Evolutionary conservation across 2,113 vertebrate species (phyloP).

Genomic region (Chaetura pelagica): DNA sequence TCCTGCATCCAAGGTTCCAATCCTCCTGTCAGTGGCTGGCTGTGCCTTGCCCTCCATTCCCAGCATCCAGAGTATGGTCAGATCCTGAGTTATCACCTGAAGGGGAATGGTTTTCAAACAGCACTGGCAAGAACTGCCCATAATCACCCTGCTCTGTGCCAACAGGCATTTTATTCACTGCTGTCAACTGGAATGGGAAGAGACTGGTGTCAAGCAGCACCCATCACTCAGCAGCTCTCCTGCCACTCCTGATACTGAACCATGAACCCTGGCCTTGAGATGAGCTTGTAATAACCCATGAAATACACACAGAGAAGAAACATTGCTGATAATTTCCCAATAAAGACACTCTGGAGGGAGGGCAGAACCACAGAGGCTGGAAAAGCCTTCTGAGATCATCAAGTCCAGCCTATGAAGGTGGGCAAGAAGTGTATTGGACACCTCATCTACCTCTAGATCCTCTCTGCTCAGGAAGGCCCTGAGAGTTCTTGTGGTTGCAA

Average conservation of each 20-base stretch:
- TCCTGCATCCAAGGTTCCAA: not conserved
- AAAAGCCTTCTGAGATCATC: no score
- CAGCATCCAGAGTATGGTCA: not conserved
- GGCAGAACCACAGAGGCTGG: not conserved
- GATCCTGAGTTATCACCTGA: not conserved
- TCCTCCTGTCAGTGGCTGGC: not conserved
- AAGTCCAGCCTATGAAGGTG: not conserved
- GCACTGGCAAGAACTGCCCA: not conserved
- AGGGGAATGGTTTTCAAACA: not conserved
- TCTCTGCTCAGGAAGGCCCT: not conserved
- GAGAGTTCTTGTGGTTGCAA: not conserved
- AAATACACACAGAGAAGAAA: not conserved
- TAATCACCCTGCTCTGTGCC: not conserved
- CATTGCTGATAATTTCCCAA: not conserved
- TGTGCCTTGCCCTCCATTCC: not conserved
- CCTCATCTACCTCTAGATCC: not conserved
- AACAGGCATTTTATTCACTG: not conserved
- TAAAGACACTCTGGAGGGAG: not conserved
- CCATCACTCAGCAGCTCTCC: not conserved
- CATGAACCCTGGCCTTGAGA: not conserved
- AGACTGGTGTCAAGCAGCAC: not conserved
- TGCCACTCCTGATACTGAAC: not conserved
- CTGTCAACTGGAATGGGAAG: not conserved
- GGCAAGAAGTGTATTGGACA: not conserved
- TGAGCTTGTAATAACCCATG: not conserved